Evolutionary conservation across 2,113 vertebrate species (phyloP).

Genomic region (Hypocryptadius cinnamomeus): DNA sequence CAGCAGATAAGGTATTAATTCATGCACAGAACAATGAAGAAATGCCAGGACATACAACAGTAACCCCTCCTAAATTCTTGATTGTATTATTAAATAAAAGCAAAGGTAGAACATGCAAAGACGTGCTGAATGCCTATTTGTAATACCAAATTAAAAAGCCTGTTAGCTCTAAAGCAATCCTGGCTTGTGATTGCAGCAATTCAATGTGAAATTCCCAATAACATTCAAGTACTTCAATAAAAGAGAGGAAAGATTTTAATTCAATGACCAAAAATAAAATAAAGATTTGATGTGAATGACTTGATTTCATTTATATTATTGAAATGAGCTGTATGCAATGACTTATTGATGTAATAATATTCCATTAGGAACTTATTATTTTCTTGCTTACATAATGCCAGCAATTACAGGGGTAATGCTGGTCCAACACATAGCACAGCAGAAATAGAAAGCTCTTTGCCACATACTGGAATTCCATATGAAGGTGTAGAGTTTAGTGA

Average conservation of each 20-base stretch:
- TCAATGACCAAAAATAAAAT: not conserved
- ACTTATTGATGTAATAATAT: conserved; percentile 15
- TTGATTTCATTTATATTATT: conserved; percentile 1
- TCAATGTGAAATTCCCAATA: not conserved
- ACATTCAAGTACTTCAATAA: not conserved
- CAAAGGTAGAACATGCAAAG: not conserved
- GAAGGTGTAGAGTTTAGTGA: not conserved
- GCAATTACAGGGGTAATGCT: not conserved
- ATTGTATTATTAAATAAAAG: not conserved
- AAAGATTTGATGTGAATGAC: not conserved
- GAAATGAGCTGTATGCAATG: not conserved
- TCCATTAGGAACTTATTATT: conserved; percentile 30
- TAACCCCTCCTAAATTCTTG: not conserved
- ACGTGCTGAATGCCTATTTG: not conserved
- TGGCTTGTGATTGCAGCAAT: not conserved
- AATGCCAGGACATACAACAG: not conserved
- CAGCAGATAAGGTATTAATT: conserved; percentile 31
- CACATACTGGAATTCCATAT: not conserved
- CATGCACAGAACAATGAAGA: conserved; percentile 3
- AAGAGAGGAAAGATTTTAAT: not conserved
- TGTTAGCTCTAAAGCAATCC: not conserved
- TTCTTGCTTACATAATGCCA: conserved; percentile 10
- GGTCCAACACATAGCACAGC: not conserved
- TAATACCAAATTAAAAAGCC: not conserved
- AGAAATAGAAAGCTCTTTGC: not conserved